Conservation (phyloP, 2,797 vertebrate species). For the Sparus aurata region DNA sequence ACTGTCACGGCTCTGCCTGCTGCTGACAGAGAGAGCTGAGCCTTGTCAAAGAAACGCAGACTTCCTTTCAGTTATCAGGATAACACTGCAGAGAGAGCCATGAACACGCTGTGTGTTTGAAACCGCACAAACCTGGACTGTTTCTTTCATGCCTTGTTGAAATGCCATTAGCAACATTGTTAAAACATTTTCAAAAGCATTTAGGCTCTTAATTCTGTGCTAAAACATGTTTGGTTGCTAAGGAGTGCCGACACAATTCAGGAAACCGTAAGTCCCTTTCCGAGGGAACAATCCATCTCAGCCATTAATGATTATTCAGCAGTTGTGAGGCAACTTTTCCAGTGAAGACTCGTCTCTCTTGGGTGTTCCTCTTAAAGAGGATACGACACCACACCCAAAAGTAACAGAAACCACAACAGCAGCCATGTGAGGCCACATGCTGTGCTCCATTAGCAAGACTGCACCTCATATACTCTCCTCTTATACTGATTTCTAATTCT, state of each 20-base stretch:
- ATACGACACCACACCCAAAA: conserved; percentile 51
- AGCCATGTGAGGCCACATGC: conserved; percentile 1
- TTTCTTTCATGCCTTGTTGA: neutral
- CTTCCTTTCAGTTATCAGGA: conserved; percentile 77
- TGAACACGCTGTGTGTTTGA: neutral
- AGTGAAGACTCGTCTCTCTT: conserved; percentile 31
- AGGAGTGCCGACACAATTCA: neutral
- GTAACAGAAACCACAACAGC: conserved; percentile 37
- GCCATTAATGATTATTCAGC: conserved; percentile 35
- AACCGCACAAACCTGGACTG: conserved; percentile 3
- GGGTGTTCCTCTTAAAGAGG: conserved; percentile 51
- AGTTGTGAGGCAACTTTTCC: conserved; percentile 45
- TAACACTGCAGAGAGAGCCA: conserved; percentile 5
- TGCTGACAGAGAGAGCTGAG: conserved; percentile 34
- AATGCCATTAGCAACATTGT: neutral
- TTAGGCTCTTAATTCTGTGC: neutral
- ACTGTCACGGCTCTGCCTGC: conserved; percentile 10
- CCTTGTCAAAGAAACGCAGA: conserved; percentile 68
- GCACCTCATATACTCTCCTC: neutral
- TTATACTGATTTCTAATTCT: neutral
- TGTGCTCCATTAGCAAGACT: neutral
- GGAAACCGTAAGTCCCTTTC: conserved; percentile 2
- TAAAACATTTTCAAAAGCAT: neutral
- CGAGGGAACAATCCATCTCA: neutral
- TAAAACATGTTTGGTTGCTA: conserved; percentile 20